Evolutionary conservation across 1,140 invertebrate species (phyloP).

Genomic region (Hycleus cichorii): DNA sequence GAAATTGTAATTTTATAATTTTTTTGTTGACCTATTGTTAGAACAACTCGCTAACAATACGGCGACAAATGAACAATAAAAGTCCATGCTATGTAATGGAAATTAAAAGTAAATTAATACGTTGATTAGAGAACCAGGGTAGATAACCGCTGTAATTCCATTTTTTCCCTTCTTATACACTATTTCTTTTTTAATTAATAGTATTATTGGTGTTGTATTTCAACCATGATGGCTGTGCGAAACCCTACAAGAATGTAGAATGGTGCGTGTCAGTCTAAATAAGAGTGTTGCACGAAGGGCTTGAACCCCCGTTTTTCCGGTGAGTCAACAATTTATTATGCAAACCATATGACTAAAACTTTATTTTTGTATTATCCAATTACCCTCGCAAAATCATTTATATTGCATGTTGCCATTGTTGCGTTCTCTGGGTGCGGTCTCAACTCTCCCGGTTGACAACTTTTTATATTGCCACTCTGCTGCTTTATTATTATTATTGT

Average conservation of each 20-base stretch:
- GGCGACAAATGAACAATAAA: too few relatives aligned
- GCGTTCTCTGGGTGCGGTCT: neutral
- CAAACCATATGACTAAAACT: slow-evolving; percentile 14
- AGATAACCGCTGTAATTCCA: too few relatives aligned
- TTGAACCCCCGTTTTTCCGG: slow-evolving; percentile 7
- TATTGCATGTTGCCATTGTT: slow-evolving; percentile 14
- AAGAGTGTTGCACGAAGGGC: slow-evolving; percentile 12
- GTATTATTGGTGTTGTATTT: slow-evolving; percentile 7
- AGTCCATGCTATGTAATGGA: too few relatives aligned
- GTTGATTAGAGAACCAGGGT: too few relatives aligned
- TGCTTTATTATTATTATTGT: too few relatives aligned
- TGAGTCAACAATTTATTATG: slow-evolving; percentile 16
- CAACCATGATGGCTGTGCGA: slow-evolving; percentile 7
- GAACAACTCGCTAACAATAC: too few relatives aligned
- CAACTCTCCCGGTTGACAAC: neutral
- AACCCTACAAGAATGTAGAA: slow-evolving; percentile 13
- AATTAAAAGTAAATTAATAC: too few relatives aligned
- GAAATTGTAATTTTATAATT: slow-evolving; percentile 1
- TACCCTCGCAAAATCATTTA: slow-evolving; percentile 15
- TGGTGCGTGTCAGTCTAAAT: slow-evolving; percentile 10
- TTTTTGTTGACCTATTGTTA: neutral
- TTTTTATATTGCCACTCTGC: too few relatives aligned
- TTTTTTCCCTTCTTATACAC: too few relatives aligned
- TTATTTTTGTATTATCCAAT: slow-evolving; percentile 11
- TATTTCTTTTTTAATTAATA: slow-evolving; percentile 10